Conservation (phyloP, 2,888 invertebrate genomes). For the Microctonus aethiopoides region DNA sequence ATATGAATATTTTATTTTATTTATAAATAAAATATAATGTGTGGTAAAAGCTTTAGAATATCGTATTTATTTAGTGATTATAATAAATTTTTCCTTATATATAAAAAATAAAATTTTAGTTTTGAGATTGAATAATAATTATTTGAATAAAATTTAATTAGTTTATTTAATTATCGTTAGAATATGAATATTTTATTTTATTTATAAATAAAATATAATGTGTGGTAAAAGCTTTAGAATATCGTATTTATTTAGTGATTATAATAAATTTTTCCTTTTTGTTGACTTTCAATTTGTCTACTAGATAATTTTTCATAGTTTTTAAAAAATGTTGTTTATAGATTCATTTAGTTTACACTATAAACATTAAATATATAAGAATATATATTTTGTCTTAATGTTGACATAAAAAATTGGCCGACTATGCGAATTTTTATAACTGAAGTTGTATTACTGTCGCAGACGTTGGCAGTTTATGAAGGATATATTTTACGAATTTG, state of each 20-base stretch:
- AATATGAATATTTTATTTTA: no score
- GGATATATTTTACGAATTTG: neutral
- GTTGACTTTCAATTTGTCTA: neutral
- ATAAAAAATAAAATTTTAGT: no score
- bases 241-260: neutral
- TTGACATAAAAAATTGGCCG: neutral
- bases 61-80: neutral
- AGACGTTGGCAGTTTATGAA: neutral
- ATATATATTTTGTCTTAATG: neutral
- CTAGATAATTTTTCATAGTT: neutral
- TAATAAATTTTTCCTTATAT: neutral
- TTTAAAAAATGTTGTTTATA: neutral
- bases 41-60: neutral
- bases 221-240: neutral
- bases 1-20: no score
- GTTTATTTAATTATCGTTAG: no score
- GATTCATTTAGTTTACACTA: neutral
- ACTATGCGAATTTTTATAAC: neutral
- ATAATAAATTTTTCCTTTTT: neutral
- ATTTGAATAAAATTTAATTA: no score
- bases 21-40: no score
- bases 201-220: no score
- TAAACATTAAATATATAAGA: neutral
- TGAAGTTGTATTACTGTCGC: neutral
- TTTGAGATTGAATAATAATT: no score